A percentile compares a stretch with the other conserved stretches of the same genome.
These are phyloP conservation scores for Hybos culiciformis DNA, from an alignment of 2,888 invertebrate species.

Conservation along the genomic window DNA sequence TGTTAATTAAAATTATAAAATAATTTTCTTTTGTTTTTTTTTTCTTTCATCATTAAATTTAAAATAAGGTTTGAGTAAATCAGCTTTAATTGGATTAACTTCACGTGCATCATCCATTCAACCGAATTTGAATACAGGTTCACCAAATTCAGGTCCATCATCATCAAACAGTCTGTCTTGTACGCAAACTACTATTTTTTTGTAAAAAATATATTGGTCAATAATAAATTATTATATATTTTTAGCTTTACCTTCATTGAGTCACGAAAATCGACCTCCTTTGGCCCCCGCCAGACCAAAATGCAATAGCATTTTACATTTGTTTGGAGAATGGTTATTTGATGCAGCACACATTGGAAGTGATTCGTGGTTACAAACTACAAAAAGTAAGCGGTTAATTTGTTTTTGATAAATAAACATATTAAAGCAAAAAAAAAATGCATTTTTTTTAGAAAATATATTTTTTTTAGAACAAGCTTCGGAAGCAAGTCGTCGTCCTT, in stretches of 20 bases:
- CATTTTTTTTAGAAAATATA: background rate
- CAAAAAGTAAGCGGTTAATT: slow-evolving; percentile 38
- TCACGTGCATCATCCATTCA: slow-evolving; percentile 55
- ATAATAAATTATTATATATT: slow-evolving; percentile 9
- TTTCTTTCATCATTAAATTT: slow-evolving; percentile 5
- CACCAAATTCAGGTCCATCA: slow-evolving; percentile 57
- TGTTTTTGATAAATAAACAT: background rate
- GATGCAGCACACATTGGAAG: slow-evolving; percentile 89
- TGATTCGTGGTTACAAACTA: slow-evolving; percentile 43
- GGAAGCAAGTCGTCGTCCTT: slow-evolving; percentile 46
- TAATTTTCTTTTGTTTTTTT: slow-evolving; percentile 3
- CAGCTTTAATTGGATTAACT: slow-evolving; percentile 65
- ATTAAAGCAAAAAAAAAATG: background rate
- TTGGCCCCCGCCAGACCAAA: slow-evolving; percentile 69
- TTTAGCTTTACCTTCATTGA: slow-evolving; percentile 49
- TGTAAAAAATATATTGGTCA: background rate
- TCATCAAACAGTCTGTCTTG: slow-evolving; percentile 53
- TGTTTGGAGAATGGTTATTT: slow-evolving; percentile 94
- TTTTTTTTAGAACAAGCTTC: slow-evolving; percentile 30
- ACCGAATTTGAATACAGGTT: slow-evolving; percentile 46
- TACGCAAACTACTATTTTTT: slow-evolving; percentile 24
- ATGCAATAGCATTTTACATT: slow-evolving; percentile 87
- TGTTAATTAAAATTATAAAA: slow-evolving; percentile 5
- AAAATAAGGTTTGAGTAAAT: slow-evolving; percentile 63
- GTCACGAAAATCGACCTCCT: slow-evolving; percentile 47